Conservation (phyloP, 53 echinoderm and acorn worm species). For the Paelopatides confundens region DNA sequence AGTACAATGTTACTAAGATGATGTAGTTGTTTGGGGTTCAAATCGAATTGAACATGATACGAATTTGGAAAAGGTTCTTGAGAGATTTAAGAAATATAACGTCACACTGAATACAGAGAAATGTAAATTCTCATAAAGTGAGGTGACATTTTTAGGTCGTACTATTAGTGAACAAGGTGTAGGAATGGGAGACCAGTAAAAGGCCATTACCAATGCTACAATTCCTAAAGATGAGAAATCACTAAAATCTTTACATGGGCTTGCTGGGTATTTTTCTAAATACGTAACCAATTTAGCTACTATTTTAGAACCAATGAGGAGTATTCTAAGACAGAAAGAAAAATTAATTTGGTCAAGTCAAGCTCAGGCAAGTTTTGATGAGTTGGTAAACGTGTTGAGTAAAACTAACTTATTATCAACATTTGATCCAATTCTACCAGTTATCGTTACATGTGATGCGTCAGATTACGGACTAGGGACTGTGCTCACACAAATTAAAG, state of each 20-base stretch:
- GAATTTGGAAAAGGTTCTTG: not conserved
- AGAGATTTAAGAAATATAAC: not conserved
- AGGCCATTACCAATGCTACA: conserved; percentile 52
- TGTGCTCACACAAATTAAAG: conserved; percentile 57
- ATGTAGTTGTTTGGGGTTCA: not conserved
- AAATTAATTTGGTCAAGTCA: conserved; percentile 23
- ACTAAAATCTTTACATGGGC: conserved; percentile 47
- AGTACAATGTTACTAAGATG: not conserved
- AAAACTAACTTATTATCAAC: not conserved
- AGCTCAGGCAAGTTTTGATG: conserved; percentile 36
- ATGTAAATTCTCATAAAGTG: not conserved
- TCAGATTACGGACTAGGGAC: conserved; percentile 66
- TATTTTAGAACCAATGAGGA: conserved; percentile 49
- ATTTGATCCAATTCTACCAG: conserved; percentile 53
- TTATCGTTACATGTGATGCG: conserved; percentile 57
- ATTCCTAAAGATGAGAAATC: conserved; percentile 46
- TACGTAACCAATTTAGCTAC: conserved; percentile 62
- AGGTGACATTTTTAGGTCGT: conserved; percentile 28
- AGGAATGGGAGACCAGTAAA: conserved; percentile 33
- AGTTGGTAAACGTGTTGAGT: conserved; percentile 21
- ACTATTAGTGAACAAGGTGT: conserved; percentile 44
- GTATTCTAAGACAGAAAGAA: too few relatives aligned
- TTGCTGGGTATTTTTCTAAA: conserved; percentile 53
- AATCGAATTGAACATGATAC: not conserved
- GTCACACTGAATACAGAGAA: not conserved